Evolutionary conservation across 2,888 invertebrate species (phyloP).

Genomic region (Hirtodrosophila cameraria): DNA sequence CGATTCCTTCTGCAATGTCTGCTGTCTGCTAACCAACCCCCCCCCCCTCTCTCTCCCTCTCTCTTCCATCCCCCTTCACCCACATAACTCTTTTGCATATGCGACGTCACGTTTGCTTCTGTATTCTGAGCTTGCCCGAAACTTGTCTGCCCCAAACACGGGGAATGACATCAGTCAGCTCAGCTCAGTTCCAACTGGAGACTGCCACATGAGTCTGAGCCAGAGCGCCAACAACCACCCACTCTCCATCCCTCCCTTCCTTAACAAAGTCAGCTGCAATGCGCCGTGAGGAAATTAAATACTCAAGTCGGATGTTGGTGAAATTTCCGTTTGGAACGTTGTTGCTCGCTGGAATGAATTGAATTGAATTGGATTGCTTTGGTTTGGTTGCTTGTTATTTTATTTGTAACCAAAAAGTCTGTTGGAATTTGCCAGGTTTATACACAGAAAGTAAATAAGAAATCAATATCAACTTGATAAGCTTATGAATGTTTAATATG

Average conservation of each 20-base stretch:
- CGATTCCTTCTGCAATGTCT: slow-evolving; percentile 54
- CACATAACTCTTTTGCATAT: slow-evolving; percentile 24
- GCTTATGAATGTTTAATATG: no score
- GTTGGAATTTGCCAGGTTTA: slow-evolving; percentile 30
- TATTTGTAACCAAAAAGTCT: slow-evolving; percentile 31
- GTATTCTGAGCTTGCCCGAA: slow-evolving; percentile 11
- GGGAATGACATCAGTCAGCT: slow-evolving; percentile 42
- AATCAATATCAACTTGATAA: no score
- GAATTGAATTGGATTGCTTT: slow-evolving; percentile 1
- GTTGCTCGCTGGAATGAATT: slow-evolving; percentile 10
- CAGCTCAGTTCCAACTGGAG: no score
- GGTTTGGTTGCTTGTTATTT: no score
- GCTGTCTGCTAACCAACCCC: slow-evolving; percentile 38
- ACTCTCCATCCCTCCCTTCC: no score
- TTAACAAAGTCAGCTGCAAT: slow-evolving; percentile 60
- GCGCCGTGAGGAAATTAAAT: slow-evolving; percentile 74
- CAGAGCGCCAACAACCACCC: no score
- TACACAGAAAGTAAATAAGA: background rate
- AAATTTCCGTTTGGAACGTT: slow-evolving; percentile 67
- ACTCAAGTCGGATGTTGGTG: slow-evolving; percentile 74
- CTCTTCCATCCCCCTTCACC: background rate
- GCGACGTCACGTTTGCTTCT: slow-evolving; percentile 43
- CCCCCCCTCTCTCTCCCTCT: no score
- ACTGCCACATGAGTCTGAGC: no score
- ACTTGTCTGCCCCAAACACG: slow-evolving; percentile 48